These are phyloP conservation scores for Agapornis canus DNA, from an alignment of 2,797 vertebrate species.

Conservation along the genomic window DNA sequence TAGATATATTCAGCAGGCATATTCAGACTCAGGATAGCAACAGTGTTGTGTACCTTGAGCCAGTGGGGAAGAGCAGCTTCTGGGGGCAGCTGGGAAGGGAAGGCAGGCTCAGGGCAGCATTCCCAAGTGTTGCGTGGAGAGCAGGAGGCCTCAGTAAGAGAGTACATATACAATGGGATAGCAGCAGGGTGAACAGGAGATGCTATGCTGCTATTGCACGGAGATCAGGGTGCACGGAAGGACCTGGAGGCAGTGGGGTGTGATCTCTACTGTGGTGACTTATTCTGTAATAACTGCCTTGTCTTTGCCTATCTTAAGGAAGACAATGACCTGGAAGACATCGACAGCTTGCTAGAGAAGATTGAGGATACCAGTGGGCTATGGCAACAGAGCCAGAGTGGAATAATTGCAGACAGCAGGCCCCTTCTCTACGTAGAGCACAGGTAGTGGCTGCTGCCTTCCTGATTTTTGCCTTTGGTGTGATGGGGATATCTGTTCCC, in stretches of 20 bases:
- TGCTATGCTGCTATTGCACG: rapidly evolving
- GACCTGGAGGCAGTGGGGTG: background rate
- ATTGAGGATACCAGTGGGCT: constrained; percentile 81
- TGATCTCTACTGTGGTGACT: background rate
- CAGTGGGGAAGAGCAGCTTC: background rate
- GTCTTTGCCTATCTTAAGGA: constrained; percentile 62
- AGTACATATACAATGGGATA: background rate
- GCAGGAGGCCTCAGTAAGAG: background rate
- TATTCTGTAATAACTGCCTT: background rate
- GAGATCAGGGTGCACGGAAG: rapidly evolving
- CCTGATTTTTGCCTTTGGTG: rapidly evolving
- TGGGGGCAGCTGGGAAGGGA: background rate
- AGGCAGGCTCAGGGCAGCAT: background rate
- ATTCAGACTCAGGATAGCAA: rapidly evolving
- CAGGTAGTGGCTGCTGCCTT: constrained; percentile 76
- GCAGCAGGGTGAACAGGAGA: background rate
- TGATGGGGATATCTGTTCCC: rapidly evolving
- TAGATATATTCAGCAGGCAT: rapidly evolving
- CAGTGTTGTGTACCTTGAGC: background rate
- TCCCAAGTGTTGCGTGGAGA: background rate
- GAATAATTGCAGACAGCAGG: constrained; percentile 73
- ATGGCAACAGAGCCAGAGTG: constrained; percentile 75
- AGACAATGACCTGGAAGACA: constrained; percentile 79
- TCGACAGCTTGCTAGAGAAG: constrained; percentile 88
- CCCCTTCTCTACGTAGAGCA: constrained; percentile 91